A percentile compares a stretch with the other conserved stretches of the same genome.
Evolutionary conservation across 2,888 invertebrate species (phyloP).

Genomic region (Acrocera orbiculus): DNA sequence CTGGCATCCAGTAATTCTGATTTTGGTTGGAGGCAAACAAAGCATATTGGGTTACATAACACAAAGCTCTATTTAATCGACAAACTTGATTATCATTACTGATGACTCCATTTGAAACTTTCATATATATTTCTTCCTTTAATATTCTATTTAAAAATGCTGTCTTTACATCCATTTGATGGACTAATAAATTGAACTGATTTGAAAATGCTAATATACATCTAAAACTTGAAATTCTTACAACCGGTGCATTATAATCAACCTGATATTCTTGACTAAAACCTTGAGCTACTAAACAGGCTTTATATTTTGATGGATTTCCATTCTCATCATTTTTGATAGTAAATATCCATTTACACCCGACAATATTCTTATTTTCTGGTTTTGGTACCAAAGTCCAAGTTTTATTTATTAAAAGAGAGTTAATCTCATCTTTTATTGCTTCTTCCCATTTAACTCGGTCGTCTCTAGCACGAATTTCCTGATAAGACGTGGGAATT

Average conservation of each 20-base stretch:
- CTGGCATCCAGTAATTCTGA: too few relatives aligned
- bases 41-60: too few relatives aligned
- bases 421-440: slow-evolving; percentile 13
- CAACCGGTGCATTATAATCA: slow-evolving; percentile 11
- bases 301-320: slow-evolving; percentile 10
- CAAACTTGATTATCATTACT: too few relatives aligned
- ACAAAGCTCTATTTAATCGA: too few relatives aligned
- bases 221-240: slow-evolving; percentile 10
- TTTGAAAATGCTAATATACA: slow-evolving; percentile 11
- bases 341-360: slow-evolving; percentile 14
- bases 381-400: slow-evolving; percentile 12
- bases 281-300: slow-evolving; percentile 10
- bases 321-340: slow-evolving; percentile 10
- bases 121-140: too few relatives aligned
- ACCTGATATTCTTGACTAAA: slow-evolving; percentile 10
- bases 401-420: slow-evolving; percentile 13
- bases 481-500: slow-evolving; percentile 10
- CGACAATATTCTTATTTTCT: slow-evolving; percentile 12
- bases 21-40: too few relatives aligned
- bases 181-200: slow-evolving; percentile 11
- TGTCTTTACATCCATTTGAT: slow-evolving; percentile 13
- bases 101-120: too few relatives aligned
- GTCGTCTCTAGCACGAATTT: slow-evolving; percentile 11
- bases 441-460: slow-evolving; percentile 13
- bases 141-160: too few relatives aligned